Conservation (phyloP, 2,888 invertebrate species). For the Aethes cnicana region DNA sequence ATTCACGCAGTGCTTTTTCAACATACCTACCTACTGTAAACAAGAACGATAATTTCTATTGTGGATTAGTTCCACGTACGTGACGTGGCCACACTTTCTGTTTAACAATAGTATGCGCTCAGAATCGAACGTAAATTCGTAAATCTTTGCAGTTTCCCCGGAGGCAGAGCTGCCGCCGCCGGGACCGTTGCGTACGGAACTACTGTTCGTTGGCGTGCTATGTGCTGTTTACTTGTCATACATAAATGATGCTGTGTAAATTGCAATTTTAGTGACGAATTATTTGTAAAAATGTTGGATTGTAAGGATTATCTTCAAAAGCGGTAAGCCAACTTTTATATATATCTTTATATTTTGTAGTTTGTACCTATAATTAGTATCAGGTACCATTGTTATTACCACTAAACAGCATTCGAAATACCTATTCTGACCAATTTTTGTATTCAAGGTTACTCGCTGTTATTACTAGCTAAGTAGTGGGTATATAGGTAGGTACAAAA, state of each 20-base stretch:
- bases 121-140: conserved; percentile 19
- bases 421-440: too few species aligned
- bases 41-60: neutral
- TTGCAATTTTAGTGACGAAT: conserved; percentile 5
- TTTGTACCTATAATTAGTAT: too few species aligned
- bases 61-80: conserved; percentile 12
- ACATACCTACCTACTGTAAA: neutral
- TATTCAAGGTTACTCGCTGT: too few species aligned
- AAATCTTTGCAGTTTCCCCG: conserved; percentile 19
- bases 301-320: too few species aligned
- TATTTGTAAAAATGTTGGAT: neutral
- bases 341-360: too few species aligned
- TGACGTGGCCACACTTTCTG: conserved; percentile 21
- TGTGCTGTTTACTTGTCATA: conserved; percentile 9
- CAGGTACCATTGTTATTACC: too few species aligned
- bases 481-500: too few species aligned
- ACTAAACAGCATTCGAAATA: too few species aligned
- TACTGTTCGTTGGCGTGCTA: neutral
- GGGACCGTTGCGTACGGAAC: neutral
- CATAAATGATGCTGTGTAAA: neutral
- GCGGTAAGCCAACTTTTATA: too few species aligned
- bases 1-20: too few species aligned
- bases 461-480: too few species aligned
- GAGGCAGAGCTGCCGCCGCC: neutral
- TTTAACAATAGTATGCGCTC: conserved; percentile 18